These are phyloP conservation scores for Serinus canaria DNA, from an alignment of 2,113 vertebrate species.

Conservation along the genomic window DNA sequence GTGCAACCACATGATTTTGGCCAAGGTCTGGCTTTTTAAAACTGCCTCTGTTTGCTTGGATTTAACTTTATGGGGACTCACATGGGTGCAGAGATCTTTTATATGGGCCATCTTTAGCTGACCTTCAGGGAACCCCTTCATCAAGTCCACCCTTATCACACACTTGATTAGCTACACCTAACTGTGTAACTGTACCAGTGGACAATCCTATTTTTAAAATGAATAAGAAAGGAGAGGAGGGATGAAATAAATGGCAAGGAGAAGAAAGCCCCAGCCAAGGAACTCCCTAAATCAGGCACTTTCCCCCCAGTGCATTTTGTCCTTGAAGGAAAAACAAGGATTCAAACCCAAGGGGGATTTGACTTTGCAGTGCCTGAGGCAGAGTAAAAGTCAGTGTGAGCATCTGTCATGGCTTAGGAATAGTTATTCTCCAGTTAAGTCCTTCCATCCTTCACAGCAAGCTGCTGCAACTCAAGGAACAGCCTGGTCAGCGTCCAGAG, in stretches of 20 bases:
- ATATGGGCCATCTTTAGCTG: neutral
- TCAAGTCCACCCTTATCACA: neutral
- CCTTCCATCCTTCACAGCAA: neutral
- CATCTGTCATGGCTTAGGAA: neutral
- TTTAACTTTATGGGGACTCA: neutral
- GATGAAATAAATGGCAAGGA: neutral
- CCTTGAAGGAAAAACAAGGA: neutral
- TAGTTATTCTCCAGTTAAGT: neutral
- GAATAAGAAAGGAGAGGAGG: neutral
- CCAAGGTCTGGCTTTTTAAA: neutral
- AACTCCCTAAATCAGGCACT: neutral
- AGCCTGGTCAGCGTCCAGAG: neutral
- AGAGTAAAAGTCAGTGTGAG: neutral
- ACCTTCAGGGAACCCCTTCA: neutral
- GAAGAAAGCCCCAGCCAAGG: neutral
- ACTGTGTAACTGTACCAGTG: neutral
- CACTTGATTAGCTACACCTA: neutral
- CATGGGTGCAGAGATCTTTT: neutral
- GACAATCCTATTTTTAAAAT: neutral
- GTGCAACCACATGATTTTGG: neutral
- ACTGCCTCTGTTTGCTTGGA: neutral
- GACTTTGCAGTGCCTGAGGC: neutral
- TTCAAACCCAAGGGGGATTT: neutral
- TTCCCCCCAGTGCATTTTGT: neutral
- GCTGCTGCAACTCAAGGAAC: neutral